Conservation (phyloP, 2,113 vertebrate genomes). For the Bos indicus region DNA sequence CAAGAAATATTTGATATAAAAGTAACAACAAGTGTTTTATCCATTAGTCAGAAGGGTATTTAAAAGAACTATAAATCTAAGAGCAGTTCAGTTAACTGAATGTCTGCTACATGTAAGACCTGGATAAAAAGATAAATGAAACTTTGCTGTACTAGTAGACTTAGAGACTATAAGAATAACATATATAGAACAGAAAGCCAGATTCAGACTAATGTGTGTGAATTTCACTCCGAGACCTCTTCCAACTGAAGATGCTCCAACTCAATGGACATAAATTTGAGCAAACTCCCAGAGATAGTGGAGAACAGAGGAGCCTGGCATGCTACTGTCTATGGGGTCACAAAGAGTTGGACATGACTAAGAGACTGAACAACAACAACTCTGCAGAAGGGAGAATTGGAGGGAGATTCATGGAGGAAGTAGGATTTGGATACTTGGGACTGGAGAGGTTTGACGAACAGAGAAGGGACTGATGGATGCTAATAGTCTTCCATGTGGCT, state of each 20-base stretch:
- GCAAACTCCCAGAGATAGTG: neutral
- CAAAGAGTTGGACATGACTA: neutral
- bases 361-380: neutral
- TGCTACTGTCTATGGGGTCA: neutral
- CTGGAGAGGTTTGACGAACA: neutral
- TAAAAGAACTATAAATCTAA: constrained; percentile 1
- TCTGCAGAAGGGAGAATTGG: neutral
- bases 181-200: neutral
- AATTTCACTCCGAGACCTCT: neutral
- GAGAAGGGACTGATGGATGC: neutral
- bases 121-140: neutral
- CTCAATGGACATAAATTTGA: neutral
- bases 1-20: neutral
- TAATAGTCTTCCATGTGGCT: neutral
- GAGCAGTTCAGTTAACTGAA: neutral
- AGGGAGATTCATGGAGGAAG: neutral
- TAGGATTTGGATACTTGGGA: neutral
- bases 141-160: neutral
- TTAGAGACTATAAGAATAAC: neutral
- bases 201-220: neutral
- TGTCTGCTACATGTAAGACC: neutral
- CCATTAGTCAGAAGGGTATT: neutral
- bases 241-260: neutral
- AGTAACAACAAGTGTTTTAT: neutral
- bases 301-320: neutral